phyloP scores from a whole-genome alignment of 2,797 vertebrate genomes.

The Bovichtus diacanthus region DNA sequence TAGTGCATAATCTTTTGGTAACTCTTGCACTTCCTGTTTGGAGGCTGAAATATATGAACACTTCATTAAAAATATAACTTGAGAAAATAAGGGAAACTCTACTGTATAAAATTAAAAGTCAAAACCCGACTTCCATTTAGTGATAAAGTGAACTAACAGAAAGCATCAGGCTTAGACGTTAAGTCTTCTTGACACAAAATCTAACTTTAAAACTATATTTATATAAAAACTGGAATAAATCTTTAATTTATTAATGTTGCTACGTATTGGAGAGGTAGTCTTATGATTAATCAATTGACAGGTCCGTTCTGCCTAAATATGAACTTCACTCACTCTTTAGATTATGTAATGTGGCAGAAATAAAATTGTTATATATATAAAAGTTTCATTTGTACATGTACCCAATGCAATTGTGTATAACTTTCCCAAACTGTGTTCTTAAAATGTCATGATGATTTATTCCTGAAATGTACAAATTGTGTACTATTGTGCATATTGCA shows the following conservation, averaged over 20 bases:
- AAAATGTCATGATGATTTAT: constrained; percentile 31
- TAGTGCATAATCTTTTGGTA: constrained; percentile 76
- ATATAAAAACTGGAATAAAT: constrained; percentile 51
- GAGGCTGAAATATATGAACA: constrained; percentile 26
- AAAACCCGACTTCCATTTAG: constrained; percentile 9
- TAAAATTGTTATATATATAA: constrained; percentile 27
- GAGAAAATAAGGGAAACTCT: constrained; percentile 12
- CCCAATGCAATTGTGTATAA: constrained; percentile 33
- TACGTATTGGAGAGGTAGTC: constrained; percentile 18
- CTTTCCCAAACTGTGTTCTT: constrained; percentile 29
- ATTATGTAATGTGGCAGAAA: constrained; percentile 33
- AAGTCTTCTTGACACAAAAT: constrained; percentile 44
- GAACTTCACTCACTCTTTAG: constrained; percentile 29
- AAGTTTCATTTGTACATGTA: constrained; percentile 42
- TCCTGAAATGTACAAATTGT: constrained; percentile 50
- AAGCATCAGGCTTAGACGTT: constrained; percentile 14
- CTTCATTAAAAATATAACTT: constrained; percentile 29
- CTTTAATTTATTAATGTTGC: constrained; percentile 62
- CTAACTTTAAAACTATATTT: constrained; percentile 45
- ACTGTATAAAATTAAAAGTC: constrained; percentile 5
- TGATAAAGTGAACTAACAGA: constrained; percentile 25
- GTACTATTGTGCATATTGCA: constrained; percentile 55
- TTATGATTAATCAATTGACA: constrained; percentile 43
- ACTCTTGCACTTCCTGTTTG: constrained; percentile 40
- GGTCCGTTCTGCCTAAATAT: constrained; percentile 29